Evolutionary conservation across 2,113 vertebrate species (phyloP).

Genomic region (Dolichotis patagonum): DNA sequence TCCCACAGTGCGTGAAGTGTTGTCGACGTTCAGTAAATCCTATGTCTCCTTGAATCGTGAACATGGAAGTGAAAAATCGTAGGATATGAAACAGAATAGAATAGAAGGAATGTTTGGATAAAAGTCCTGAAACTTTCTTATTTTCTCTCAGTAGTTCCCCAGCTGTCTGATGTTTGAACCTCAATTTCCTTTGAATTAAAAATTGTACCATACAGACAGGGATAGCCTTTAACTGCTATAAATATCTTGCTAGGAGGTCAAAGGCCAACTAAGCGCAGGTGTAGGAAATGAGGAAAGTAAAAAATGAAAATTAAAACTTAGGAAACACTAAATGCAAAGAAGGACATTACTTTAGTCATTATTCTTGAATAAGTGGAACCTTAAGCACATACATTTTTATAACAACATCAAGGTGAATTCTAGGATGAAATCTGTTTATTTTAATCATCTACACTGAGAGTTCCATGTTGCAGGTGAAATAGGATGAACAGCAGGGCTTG

Average conservation of each 20-base stretch:
- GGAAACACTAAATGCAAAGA: not conserved
- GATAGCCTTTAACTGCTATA: not conserved
- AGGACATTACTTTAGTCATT: not conserved
- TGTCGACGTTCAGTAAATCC: not conserved
- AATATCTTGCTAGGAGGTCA: not conserved
- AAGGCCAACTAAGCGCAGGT: not conserved
- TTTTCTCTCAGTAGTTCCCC: not conserved
- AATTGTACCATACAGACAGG: not conserved
- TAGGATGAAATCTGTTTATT: not conserved
- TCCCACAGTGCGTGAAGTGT: not conserved
- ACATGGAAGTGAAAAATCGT: not conserved
- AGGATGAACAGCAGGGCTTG: not conserved
- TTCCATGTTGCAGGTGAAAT: not conserved
- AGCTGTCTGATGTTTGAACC: not conserved
- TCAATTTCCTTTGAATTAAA: not conserved
- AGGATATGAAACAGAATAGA: not conserved
- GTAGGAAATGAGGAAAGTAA: not conserved
- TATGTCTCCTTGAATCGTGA: not conserved
- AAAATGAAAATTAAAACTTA: not conserved
- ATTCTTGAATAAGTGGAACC: not conserved
- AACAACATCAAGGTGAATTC: not conserved
- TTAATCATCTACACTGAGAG: not conserved
- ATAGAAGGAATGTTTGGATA: not conserved
- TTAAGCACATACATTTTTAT: not conserved
- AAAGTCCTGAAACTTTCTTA: not conserved